Percentiles rank a stretch among this genome's conserved stretches.
These are phyloP conservation scores for Epinephelus moara DNA, from an alignment of 2,113 vertebrate genomes.

Conservation along the genomic window DNA sequence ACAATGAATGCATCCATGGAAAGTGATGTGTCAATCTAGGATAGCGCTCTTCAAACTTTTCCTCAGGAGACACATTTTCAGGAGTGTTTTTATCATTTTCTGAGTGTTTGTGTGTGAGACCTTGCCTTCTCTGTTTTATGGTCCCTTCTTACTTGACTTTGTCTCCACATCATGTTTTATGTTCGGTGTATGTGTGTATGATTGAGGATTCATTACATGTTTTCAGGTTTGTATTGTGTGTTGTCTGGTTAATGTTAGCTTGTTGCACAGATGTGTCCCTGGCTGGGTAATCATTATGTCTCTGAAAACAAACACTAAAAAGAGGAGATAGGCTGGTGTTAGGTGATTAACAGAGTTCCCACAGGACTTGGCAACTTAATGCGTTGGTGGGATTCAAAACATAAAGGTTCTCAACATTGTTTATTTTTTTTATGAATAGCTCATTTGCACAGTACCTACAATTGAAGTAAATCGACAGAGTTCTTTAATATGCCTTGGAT, in stretches of 20 bases:
- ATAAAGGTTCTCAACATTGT: neutral
- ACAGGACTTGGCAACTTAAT: neutral
- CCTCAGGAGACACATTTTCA: constrained; percentile 9
- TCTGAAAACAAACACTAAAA: neutral
- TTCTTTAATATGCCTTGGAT: neutral
- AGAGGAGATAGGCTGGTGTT: neutral
- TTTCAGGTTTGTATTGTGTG: neutral
- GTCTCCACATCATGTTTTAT: neutral
- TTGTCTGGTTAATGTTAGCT: neutral
- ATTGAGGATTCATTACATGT: neutral
- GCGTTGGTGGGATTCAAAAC: neutral
- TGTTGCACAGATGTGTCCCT: neutral
- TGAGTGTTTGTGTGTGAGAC: neutral
- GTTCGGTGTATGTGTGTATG: no score
- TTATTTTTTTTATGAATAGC: neutral
- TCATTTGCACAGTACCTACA: neutral
- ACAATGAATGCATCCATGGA: constrained; percentile 15
- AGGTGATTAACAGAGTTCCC: neutral
- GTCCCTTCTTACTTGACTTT: neutral
- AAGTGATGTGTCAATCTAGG: constrained; percentile 19
- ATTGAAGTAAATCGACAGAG: no score
- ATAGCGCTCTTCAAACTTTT: neutral
- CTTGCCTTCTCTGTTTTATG: neutral
- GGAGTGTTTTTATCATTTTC: neutral
- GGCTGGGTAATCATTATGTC: neutral